Conservation (phyloP, 1,140 invertebrate species). For the Bombus superbus region DNA sequence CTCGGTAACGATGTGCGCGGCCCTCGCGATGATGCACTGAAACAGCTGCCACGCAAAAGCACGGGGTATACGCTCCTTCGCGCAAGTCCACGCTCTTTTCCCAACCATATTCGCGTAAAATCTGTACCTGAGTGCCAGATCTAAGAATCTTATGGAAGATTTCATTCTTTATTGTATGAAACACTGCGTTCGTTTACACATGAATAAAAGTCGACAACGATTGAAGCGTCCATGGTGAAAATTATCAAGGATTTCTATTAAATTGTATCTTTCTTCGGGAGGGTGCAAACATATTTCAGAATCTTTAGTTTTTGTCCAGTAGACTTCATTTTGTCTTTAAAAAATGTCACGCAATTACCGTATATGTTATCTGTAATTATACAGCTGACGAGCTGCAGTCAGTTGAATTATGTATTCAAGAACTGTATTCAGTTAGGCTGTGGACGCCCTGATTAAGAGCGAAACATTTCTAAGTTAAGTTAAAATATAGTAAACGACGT, state of each 20-base stretch:
- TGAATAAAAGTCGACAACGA: too few relatives aligned
- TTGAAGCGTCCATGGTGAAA: background rate
- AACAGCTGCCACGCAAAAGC: conserved; percentile 66
- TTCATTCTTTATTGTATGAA: background rate
- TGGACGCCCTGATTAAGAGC: too few relatives aligned
- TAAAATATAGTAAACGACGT: too few relatives aligned
- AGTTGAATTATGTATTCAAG: too few relatives aligned
- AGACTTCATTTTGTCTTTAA: background rate
- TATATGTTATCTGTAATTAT: too few relatives aligned
- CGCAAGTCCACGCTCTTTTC: conserved; percentile 41
- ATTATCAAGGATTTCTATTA: background rate
- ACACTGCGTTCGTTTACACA: background rate
- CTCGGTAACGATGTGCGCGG: conserved; percentile 42
- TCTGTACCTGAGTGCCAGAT: background rate
- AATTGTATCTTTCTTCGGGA: background rate
- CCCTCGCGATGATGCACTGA: conserved; percentile 37
- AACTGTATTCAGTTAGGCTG: too few relatives aligned
- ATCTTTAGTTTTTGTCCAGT: background rate
- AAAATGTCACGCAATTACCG: too few relatives aligned
- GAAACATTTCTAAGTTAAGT: too few relatives aligned
- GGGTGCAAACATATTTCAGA: background rate
- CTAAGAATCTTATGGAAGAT: background rate
- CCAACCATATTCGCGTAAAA: background rate
- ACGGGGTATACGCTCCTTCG: conserved; percentile 62
- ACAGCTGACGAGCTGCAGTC: too few relatives aligned